A percentile compares a stretch with the other conserved stretches of the same genome.
Conservation (phyloP, 2,113 vertebrate species). For the Xiphias gladius region DNA sequence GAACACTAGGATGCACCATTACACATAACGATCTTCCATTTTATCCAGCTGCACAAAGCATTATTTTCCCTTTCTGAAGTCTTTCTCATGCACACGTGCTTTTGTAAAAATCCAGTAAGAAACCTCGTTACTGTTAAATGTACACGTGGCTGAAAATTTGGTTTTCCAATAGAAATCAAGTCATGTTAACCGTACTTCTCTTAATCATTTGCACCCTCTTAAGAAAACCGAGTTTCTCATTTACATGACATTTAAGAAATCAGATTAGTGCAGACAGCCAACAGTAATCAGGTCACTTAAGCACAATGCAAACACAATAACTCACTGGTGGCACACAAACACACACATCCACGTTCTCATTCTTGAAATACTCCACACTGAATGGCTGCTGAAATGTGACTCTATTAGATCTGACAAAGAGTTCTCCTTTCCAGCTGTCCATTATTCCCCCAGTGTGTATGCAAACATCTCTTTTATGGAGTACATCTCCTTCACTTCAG, state of each 20-base stretch:
- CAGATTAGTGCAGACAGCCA: background rate
- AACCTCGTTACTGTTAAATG: background rate
- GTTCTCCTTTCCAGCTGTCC: constrained; percentile 70
- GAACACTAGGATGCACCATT: constrained; percentile 22
- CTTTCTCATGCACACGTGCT: constrained; percentile 4
- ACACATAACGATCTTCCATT: constrained; percentile 23
- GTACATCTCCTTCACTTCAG: constrained; percentile 38
- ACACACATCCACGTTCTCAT: constrained; percentile 30
- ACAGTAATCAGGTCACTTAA: constrained; percentile 8
- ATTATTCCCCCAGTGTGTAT: constrained; percentile 40
- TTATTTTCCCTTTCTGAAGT: background rate
- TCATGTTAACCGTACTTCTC: background rate
- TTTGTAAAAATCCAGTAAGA: constrained; percentile 5
- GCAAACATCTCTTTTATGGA: too few species aligned
- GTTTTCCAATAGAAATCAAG: background rate
- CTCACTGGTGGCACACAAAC: constrained; percentile 5
- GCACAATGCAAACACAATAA: background rate
- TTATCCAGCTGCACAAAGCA: constrained; percentile 36
- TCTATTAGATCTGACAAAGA: constrained; percentile 64
- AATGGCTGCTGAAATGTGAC: constrained; percentile 54
- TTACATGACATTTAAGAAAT: constrained; percentile 14
- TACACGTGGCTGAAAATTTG: background rate
- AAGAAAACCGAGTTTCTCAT: background rate
- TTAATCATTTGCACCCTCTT: background rate
- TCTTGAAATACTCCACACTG: constrained; percentile 42